Evolutionary conservation across 2,888 invertebrate species (phyloP), one percentile per base, ranked within the genome.

Genomic region (Therioaphis trifolii): DNA sequence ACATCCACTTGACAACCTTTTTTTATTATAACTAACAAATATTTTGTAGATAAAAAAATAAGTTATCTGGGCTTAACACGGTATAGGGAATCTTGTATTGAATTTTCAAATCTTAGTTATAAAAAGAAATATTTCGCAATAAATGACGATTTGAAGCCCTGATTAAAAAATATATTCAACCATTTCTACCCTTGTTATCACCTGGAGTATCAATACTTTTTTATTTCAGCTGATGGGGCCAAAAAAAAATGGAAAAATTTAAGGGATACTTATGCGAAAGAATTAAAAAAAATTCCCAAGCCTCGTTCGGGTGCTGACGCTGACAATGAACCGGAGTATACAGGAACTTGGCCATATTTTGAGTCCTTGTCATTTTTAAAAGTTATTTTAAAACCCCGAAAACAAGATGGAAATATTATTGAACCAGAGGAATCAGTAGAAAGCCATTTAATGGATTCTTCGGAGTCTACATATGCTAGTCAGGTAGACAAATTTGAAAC

Each of bases 191-290:
- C n/a, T n/a, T n/a, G n/a, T n/a, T n/a, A n/a, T n/a, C n/a, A n/a
- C n/a, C n/a, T n/a, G n/a, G n/a, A n/a, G n/a, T n/a, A n/a, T n/a
- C n/a, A n/a, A n/a, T n/a, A n/a, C n/a, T 72, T 27, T 72, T 72
- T 43, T 72, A 52, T 72, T 72, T 72, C 72, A 72, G 72, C 72
- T 46, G 72, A 46, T 21, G 72, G 15, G 52, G 27, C 52, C 29
- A 46, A 52, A n/a, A 72, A 72, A 52, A 72, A 46, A 52, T 72
- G 72, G 72, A 72, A 72, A 72, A 72, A 72, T 72, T 52, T 43
- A 72, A 72, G 72, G 52, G 49, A 72, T 21, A 72, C 72, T 15
- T 72, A 49, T 21, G 72, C 72, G 27, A 72, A 52, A 52, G 72
- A 72, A 52, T 52, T 74, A 55, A 27, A 29, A 52, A 74, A 74